Conservation (phyloP, 1,140 invertebrate genomes). For the Eupeodes corollae region DNA sequence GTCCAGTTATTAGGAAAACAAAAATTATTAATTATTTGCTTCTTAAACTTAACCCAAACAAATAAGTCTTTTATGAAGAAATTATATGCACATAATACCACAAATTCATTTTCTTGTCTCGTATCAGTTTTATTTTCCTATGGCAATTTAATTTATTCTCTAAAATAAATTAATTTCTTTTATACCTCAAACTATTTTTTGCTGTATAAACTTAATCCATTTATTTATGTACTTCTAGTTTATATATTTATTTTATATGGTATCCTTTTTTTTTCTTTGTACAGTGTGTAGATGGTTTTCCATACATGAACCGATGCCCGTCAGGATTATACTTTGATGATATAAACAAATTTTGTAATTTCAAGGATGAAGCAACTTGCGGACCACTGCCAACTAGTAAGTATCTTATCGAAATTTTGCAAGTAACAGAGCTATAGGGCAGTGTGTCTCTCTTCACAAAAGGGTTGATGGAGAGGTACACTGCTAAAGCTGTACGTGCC, state of each 20-base stretch:
- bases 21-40: not conserved
- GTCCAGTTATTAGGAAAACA: not conserved
- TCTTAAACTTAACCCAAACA: not conserved
- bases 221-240: too few relatives aligned
- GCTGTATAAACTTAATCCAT: too few relatives aligned
- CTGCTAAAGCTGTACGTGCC: too few relatives aligned
- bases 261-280: constrained; percentile 1
- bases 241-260: too few relatives aligned
- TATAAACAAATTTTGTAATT: constrained; percentile 80
- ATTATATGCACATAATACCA: too few relatives aligned
- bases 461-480: too few relatives aligned
- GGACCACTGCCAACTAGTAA: constrained; percentile 77
- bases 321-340: constrained; percentile 84
- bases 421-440: too few relatives aligned
- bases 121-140: not conserved
- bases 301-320: constrained; percentile 77
- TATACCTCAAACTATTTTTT: not conserved
- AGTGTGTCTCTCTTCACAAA: too few relatives aligned
- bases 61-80: not conserved
- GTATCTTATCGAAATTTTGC: constrained; percentile 27
- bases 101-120: too few relatives aligned
- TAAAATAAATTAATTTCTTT: not conserved
- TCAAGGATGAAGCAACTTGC: constrained; percentile 82
- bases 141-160: not conserved
- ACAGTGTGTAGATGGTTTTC: constrained; percentile 77